phyloP scores from a whole-genome alignment of 2,888 invertebrate species.

The Polyommatus iphigenia region DNA sequence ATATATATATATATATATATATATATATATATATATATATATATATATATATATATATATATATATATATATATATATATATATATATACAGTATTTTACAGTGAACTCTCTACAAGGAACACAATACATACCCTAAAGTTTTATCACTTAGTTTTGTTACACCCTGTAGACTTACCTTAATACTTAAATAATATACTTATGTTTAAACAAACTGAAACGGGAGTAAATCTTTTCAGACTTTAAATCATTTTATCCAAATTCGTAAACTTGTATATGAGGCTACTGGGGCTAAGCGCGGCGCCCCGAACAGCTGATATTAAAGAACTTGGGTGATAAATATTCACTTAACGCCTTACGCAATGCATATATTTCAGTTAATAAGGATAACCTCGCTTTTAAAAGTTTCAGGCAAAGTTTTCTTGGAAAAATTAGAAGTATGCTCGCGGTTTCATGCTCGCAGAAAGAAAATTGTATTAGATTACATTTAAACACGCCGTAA shows the following conservation, averaged over 20 bases:
- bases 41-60: no score
- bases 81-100: no score
- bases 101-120: no score
- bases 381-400: constrained; percentile 11
- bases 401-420: background rate
- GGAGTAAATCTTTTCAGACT: background rate
- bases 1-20: no score
- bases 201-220: background rate
- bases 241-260: constrained; percentile 25
- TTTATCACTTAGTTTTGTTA: no score
- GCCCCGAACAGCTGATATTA: constrained; percentile 66
- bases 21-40: no score
- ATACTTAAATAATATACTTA: background rate
- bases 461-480: background rate
- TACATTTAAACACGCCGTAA: no score
- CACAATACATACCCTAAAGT: no score
- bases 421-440: background rate
- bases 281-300: constrained; percentile 44
- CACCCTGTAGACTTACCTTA: no score
- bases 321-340: constrained; percentile 80
- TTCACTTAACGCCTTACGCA: constrained; percentile 50
- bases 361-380: constrained; percentile 21
- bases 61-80: no score
- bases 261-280: constrained; percentile 32
- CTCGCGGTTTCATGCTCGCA: background rate